These are phyloP conservation scores for Hirudinaria manillensis DNA, from an alignment of 2,888 invertebrate genomes.

Conservation along the genomic window DNA sequence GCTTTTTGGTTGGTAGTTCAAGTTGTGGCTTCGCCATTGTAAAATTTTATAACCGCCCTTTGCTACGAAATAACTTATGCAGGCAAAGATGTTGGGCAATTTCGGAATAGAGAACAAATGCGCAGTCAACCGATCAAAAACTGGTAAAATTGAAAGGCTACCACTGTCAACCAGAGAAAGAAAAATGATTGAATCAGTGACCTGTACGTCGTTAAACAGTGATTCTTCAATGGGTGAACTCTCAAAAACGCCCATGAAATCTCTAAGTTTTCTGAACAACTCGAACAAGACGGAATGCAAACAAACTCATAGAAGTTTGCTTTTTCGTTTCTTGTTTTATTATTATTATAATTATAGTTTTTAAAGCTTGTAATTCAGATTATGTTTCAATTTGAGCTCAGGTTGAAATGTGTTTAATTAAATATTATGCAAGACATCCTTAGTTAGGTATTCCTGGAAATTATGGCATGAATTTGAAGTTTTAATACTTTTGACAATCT, in stretches of 20 bases:
- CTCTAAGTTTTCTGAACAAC: not conserved
- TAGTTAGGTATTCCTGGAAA: not conserved
- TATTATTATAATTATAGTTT: not conserved
- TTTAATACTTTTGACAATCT: too few relatives aligned
- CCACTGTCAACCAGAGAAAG: constrained; percentile 5
- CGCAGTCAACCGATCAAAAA: not conserved
- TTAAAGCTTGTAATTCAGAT: too few relatives aligned
- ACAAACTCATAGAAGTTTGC: constrained; percentile 13
- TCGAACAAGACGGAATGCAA: constrained; percentile 1
- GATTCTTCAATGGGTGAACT: not conserved
- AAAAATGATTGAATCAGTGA: constrained; percentile 10
- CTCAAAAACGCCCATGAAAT: constrained; percentile 4
- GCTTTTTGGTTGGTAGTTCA: too few relatives aligned
- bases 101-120: not conserved
- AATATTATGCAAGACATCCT: not conserved
- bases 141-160: not conserved
- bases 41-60: not conserved
- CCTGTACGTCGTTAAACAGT: not conserved
- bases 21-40: too few relatives aligned
- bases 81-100: not conserved
- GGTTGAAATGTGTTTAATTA: too few relatives aligned
- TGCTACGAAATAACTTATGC: not conserved
- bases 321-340: constrained; percentile 10
- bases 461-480: too few relatives aligned
- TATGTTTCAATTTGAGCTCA: too few relatives aligned